Evolutionary conservation across 53 echinoderm and acorn worm genomes (phyloP), one percentile per base, ranked within the genome.

Genomic region (Apostichopus leukothele): DNA sequence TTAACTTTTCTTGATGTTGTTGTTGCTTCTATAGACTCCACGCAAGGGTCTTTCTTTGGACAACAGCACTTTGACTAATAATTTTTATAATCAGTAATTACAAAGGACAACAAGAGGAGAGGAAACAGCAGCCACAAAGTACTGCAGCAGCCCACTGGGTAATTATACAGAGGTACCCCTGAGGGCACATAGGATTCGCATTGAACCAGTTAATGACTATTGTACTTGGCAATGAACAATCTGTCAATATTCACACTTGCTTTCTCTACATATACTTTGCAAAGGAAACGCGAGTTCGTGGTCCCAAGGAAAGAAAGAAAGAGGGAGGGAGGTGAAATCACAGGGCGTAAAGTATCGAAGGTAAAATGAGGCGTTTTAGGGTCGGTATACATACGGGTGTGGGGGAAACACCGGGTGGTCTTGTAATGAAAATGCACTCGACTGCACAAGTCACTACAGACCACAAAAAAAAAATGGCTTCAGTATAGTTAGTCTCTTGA

Each of bases 371-470:
- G 81, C 81, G 53, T 81, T 81, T 81, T 55, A 81, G 81, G 81
- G 81, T 81, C 81, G 18, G 54, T 81, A 59, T 59, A 59, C n/a
- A 23, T 51, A 59, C 54, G 81, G 71, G 81, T 81, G 81, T 50
- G 23, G 81, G 81, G 57, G 59, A 81, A 81, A 9, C 81, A 22
- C 12, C 81, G 55, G 81, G 81, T 57, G 81, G 81, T 53, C 81
- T 81, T 81, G 81, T 81, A 81, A 81, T 81, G 20, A 81, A 81
- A 54, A 21, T 81, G 81, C 55, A 81, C 81, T 81, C 60, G 81
- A 51, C 53, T 55, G 81, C 53, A 19, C 60, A 81, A 81, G 81
- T 81, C 81, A 81, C 55, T 51, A 81, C 55, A 81, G 52, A 55
- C 54, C 16, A 22, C 81, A 59, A 54, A 77, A 8, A 81, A 55